Conservation (phyloP, 2,797 vertebrate species). For the Sardinella longiceps region DNA sequence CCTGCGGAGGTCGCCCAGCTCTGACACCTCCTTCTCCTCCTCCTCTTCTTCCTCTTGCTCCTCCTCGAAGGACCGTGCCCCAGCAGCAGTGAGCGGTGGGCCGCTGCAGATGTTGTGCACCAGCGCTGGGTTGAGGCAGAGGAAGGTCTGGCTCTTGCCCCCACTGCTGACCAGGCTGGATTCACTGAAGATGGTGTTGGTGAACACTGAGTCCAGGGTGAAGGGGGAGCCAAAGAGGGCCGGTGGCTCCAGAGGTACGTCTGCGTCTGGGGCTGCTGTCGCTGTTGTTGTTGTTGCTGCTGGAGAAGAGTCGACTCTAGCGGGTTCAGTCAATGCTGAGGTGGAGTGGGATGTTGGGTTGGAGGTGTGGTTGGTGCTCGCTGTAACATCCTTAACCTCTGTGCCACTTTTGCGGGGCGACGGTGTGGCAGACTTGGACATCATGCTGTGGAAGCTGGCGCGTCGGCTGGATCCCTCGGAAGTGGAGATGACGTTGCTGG, state of each 20-base stretch:
- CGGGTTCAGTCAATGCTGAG: conserved; percentile 63
- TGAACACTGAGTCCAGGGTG: conserved; percentile 69
- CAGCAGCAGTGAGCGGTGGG: conserved; percentile 51
- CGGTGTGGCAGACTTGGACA: conserved; percentile 76
- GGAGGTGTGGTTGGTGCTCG: conserved; percentile 55
- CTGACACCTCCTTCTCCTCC: background rate
- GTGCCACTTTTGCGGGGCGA: conserved; percentile 67
- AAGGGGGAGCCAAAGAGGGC: conserved; percentile 65
- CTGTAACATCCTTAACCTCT: conserved; percentile 39
- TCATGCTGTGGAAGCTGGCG: conserved; percentile 86
- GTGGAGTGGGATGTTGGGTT: conserved; percentile 39
- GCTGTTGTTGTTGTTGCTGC: conserved; percentile 34
- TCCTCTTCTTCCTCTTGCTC: background rate
- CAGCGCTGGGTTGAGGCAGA: conserved; percentile 76
- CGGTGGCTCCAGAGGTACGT: conserved; percentile 58
- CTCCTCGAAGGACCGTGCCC: background rate
- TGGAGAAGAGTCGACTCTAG: conserved; percentile 61
- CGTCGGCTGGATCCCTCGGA: conserved; percentile 88
- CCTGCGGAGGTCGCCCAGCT: background rate
- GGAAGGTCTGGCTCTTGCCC: conserved; percentile 67
- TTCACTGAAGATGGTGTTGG: conserved; percentile 73
- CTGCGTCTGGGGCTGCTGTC: conserved; percentile 50
- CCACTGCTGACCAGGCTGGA: conserved; percentile 52
- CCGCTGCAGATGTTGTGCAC: conserved; percentile 80
- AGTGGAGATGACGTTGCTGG: conserved; percentile 91